A percentile compares a stretch with the other conserved stretches of the same genome.
These are phyloP conservation scores for Limulus polyphemus DNA, from an alignment of 2,888 invertebrate genomes.

Conservation along the genomic window DNA sequence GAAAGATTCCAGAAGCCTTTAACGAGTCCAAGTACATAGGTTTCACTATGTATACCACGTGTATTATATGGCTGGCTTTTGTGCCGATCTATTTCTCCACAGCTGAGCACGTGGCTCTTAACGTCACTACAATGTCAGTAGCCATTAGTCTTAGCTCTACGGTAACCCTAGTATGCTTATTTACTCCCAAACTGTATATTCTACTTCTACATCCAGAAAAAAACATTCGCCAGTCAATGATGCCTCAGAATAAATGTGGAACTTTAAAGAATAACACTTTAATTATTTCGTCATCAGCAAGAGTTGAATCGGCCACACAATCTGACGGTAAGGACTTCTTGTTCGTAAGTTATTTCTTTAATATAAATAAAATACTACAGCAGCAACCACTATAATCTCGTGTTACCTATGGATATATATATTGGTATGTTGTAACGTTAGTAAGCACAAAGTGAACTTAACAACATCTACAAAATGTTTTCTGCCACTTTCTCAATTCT, in stretches of 20 bases:
- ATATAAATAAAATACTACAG: too few species aligned
- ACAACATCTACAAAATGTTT: too few species aligned
- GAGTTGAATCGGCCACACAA: conserved; percentile 13
- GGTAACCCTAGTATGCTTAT: conserved; percentile 82
- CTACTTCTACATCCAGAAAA: conserved; percentile 77
- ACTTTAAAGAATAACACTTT: background rate
- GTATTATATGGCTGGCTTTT: conserved; percentile 45
- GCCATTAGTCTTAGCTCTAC: conserved; percentile 88
- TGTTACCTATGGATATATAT: too few species aligned
- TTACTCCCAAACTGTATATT: conserved; percentile 85
- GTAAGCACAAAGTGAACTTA: too few species aligned
- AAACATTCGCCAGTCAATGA: conserved; percentile 57
- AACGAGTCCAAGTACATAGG: conserved; percentile 41
- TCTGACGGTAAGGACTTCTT: conserved; percentile 19
- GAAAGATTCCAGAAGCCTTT: conserved; percentile 41
- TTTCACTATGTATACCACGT: conserved; percentile 82
- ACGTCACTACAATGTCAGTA: conserved; percentile 90
- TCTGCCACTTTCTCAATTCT: too few species aligned
- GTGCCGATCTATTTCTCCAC: conserved; percentile 49
- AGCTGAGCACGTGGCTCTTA: conserved; percentile 50
- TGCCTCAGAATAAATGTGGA: conserved; percentile 19
- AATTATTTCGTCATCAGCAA: conserved; percentile 7
- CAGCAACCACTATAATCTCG: too few species aligned
- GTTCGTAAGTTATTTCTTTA: too few species aligned
- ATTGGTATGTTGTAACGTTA: too few species aligned